A percentile compares a stretch with the other conserved stretches of the same genome.
Conservation (phyloP, 30 jellyfish, hydroid and myxozoan species). For the Pelagia noctiluca region DNA sequence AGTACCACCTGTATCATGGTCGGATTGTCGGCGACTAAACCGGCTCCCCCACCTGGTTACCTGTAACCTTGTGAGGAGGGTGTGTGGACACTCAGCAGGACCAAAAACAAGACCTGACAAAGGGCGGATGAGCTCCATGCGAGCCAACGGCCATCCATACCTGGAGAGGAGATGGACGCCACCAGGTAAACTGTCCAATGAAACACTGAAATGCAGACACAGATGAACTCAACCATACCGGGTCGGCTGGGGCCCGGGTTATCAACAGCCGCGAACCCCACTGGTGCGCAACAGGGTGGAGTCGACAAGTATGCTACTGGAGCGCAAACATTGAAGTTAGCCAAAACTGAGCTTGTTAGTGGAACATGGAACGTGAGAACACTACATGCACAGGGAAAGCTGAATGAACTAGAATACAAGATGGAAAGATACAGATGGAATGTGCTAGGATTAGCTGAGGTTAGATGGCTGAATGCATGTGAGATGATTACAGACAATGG, state of each 20-base stretch:
- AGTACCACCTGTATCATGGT: no score
- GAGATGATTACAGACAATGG: slow-evolving; percentile 16
- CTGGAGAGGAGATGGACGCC: slow-evolving; percentile 61
- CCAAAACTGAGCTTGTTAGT: no score
- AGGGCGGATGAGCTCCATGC: slow-evolving; percentile 55
- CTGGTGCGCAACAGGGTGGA: background rate
- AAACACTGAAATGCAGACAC: no score
- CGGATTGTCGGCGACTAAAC: no score
- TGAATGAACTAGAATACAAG: slow-evolving; percentile 4
- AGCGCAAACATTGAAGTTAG: background rate
- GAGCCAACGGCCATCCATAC: slow-evolving; percentile 70
- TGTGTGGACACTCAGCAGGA: no score
- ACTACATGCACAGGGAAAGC: slow-evolving; percentile 7
- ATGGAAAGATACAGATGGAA: slow-evolving; percentile 21
- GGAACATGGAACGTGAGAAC: background rate
- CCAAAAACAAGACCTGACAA: no score
- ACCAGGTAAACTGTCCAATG: slow-evolving; percentile 40
- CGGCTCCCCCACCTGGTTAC: no score
- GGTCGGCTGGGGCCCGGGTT: slow-evolving; percentile 23
- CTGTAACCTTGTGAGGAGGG: slow-evolving; percentile 49
- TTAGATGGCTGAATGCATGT: slow-evolving; percentile 18
- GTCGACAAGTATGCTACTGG: slow-evolving; percentile 3
- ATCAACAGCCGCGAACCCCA: background rate
- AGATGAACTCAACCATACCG: no score
- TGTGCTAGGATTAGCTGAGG: slow-evolving; percentile 31